Evolutionary conservation across 2,888 invertebrate genomes (phyloP), one percentile per base, ranked within the genome.

Genomic region (Ypsolopha scabrella): DNA sequence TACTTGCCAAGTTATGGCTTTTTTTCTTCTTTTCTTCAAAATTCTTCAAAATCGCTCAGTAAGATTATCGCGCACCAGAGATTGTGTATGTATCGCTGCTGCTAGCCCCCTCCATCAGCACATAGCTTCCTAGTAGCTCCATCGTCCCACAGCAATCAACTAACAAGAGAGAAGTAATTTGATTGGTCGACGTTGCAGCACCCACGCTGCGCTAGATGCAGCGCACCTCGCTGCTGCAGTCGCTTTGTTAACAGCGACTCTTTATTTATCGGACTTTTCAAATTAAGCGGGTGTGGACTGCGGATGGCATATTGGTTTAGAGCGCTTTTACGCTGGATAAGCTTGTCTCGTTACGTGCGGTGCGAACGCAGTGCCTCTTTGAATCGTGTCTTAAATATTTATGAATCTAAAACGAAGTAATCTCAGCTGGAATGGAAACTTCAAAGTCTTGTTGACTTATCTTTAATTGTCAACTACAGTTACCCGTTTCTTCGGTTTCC

Each of bases 121-220:
- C 36, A 8, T 41, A 38, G 7, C n/a, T 36, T 47, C 53, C 51
- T 13, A n/a, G 55, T 6, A 10, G 52, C 59, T 53, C 55, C 60
- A 44, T 55, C 24, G 24, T 24, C 24, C 24, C 4, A 24, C 24
- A 24, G 68, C 72, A 73, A 73, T 73, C 73, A 73, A 68, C 76
- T 75, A 76, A 75, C 76, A 73, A 73, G 70, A 70, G 24, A 24
- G 68, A 65, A 70, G 67, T 76, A 76, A 76, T 72, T 72, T 67
- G 73, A 75, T 76, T 76, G 75, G 68, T 60, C 63, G 61, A 24
- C 24, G 24, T 62, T 63, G 63, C 59, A 46, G 56, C 55, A 53
- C 57, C 53, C 53, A 51, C 60, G 11, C 39, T 39, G 39, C n/a
- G n/a, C 10, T 39, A 24, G 24, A 24, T 24, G 4, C 43, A 43